These are phyloP conservation scores for Sarcophaga caerulescens DNA, from an alignment of 2,888 invertebrate species.

Conservation along the genomic window DNA sequence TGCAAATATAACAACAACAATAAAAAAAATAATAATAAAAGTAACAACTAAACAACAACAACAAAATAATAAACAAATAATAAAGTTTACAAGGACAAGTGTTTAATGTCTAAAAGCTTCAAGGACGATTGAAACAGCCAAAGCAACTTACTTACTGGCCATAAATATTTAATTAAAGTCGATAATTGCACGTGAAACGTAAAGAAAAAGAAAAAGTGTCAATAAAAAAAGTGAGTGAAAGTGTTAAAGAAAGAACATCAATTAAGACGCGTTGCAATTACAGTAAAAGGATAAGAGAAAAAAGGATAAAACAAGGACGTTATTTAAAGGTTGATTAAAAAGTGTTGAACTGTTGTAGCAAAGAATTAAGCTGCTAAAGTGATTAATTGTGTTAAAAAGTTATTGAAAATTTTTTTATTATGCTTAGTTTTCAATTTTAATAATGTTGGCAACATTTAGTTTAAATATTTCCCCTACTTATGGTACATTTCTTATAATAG, in stretches of 20 bases:
- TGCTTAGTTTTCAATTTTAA: too few species aligned
- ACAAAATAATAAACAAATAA: slow-evolving; percentile 53
- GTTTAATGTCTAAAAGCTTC: slow-evolving; percentile 29
- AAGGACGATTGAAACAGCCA: not conserved
- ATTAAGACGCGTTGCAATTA: slow-evolving; percentile 1
- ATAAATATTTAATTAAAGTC: slow-evolving; percentile 55
- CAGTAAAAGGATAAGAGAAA: not conserved
- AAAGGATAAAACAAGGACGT: too few species aligned
- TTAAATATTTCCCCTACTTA: too few species aligned
- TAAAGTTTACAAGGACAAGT: slow-evolving; percentile 51
- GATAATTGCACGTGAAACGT: slow-evolving; percentile 11
- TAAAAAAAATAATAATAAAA: too few species aligned
- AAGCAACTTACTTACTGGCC: slow-evolving; percentile 28
- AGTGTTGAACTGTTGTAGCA: too few species aligned
- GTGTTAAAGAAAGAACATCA: slow-evolving; percentile 33
- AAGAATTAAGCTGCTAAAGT: too few species aligned
- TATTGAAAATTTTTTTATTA: too few species aligned
- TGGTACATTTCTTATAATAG: too few species aligned
- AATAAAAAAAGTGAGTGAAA: slow-evolving; percentile 48
- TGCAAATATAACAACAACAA: slow-evolving; percentile 49
- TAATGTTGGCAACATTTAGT: too few species aligned
- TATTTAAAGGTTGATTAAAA: too few species aligned
- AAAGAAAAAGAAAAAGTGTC: slow-evolving; percentile 41
- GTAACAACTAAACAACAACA: slow-evolving; percentile 7
- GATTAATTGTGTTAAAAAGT: too few species aligned